Evolutionary conservation across 2,797 vertebrate species (phyloP).

Genomic region (Chaunax sp.): DNA sequence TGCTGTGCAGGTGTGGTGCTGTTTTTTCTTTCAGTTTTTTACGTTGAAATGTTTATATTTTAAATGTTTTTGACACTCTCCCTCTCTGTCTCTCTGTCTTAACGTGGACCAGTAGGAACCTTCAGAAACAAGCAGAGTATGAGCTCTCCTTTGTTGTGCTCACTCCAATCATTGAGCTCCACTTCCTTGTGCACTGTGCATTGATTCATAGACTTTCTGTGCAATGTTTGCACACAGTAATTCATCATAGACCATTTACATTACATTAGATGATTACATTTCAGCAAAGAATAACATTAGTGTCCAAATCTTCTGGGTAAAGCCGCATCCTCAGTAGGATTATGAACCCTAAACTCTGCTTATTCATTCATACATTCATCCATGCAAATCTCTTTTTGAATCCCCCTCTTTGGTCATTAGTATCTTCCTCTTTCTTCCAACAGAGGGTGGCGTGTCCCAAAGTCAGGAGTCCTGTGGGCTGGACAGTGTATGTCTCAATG

Average conservation of each 20-base stretch:
- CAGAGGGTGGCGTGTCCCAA: conserved; percentile 89
- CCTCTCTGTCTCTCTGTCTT: conserved; percentile 71
- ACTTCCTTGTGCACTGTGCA: conserved; percentile 52
- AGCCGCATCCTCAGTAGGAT: conserved; percentile 51
- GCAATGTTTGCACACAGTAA: conserved; percentile 40
- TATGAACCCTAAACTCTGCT: conserved; percentile 50
- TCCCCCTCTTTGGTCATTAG: conserved; percentile 5
- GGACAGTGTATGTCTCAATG: conserved; percentile 93
- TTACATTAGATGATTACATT: conserved; percentile 58
- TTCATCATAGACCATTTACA: conserved; percentile 60
- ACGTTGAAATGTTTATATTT: conserved; percentile 44
- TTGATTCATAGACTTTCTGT: conserved; percentile 48
- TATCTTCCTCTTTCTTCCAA: conserved; percentile 39
- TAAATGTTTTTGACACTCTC: conserved; percentile 56
- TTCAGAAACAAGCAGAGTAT: conserved; percentile 90
- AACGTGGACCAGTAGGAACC: conserved; percentile 85
- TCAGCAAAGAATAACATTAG: conserved; percentile 44
- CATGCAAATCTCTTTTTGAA: conserved; percentile 11
- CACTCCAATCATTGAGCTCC: conserved; percentile 66
- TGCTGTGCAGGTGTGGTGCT: background rate
- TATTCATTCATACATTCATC: conserved; percentile 60
- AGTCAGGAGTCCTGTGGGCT: conserved; percentile 90
- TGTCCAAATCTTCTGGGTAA: conserved; percentile 15
- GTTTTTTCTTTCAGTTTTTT: conserved; percentile 25
- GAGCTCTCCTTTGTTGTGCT: conserved; percentile 77